phyloP scores from a whole-genome alignment of 2,888 invertebrate species.

The Schizaphis graminum region DNA sequence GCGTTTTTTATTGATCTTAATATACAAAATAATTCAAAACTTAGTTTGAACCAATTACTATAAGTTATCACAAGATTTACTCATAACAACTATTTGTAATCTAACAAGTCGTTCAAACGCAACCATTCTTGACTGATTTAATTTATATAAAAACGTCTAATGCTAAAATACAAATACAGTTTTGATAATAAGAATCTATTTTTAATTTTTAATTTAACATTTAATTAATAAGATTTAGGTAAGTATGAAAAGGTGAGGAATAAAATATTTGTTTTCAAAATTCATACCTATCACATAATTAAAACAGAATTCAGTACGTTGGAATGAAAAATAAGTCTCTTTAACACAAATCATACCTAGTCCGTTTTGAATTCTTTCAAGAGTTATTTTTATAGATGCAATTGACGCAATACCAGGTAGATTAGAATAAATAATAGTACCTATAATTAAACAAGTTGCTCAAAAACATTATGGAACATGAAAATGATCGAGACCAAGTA shows the following conservation, averaged over 20 bases:
- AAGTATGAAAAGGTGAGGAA: not conserved
- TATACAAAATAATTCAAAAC: too few species aligned
- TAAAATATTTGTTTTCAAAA: not conserved
- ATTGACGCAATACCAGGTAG: not conserved
- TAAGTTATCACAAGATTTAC: conserved; percentile 8
- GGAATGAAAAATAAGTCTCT: not conserved
- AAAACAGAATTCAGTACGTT: not conserved
- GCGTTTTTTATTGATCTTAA: too few species aligned
- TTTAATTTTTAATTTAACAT: too few species aligned
- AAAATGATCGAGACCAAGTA: not conserved
- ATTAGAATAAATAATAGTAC: not conserved
- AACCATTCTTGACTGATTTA: not conserved
- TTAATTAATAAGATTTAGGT: not conserved
- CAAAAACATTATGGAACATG: not conserved
- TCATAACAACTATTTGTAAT: not conserved
- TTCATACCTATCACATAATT: not conserved
- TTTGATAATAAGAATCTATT: too few species aligned
- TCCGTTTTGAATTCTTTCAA: not conserved
- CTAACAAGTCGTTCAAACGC: not conserved
- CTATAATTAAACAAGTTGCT: not conserved
- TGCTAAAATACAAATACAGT: too few species aligned
- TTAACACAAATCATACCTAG: not conserved
- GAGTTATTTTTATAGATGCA: not conserved
- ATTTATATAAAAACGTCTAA: too few species aligned
- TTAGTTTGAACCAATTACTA: not conserved